These are phyloP conservation scores for Drosophila greeni DNA, from an alignment of 2,888 invertebrate genomes.

Conservation along the genomic window DNA sequence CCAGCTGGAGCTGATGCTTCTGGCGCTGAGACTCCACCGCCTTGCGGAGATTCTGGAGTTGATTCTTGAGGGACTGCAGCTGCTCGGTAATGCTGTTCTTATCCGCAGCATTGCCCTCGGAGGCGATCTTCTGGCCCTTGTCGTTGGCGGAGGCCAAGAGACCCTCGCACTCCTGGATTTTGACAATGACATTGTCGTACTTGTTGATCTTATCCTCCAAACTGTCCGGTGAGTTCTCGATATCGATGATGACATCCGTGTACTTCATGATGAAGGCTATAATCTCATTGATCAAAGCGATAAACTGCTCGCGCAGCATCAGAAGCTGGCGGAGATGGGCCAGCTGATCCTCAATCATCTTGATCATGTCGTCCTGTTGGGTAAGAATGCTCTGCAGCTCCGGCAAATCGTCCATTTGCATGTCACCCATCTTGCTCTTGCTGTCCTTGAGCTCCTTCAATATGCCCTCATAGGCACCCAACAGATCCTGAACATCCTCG, in stretches of 20 bases:
- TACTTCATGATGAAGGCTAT: slow-evolving; percentile 92
- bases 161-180: slow-evolving; percentile 94
- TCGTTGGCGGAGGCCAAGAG: slow-evolving; percentile 91
- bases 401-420: slow-evolving; percentile 87
- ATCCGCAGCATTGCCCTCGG: slow-evolving; percentile 92
- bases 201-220: slow-evolving; percentile 92
- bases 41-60: slow-evolving; percentile 87
- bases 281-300: slow-evolving; percentile 91
- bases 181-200: slow-evolving; percentile 90
- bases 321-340: slow-evolving; percentile 88
- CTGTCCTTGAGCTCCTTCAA: slow-evolving; percentile 87
- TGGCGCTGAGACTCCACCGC: slow-evolving; percentile 91
- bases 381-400: slow-evolving; percentile 88
- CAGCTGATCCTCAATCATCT: slow-evolving; percentile 91
- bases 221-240: slow-evolving; percentile 89
- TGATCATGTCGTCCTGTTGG: slow-evolving; percentile 92
- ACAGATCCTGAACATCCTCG: slow-evolving; percentile 92
- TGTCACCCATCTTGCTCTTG: slow-evolving; percentile 87
- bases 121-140: slow-evolving; percentile 94
- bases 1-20: slow-evolving; percentile 91
- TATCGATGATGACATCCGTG: slow-evolving; percentile 89
- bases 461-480: slow-evolving; percentile 88
- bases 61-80: slow-evolving; percentile 91
- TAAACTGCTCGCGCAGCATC: slow-evolving; percentile 91
- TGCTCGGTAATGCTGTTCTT: slow-evolving; percentile 92